phyloP scores from a whole-genome alignment of 2,113 vertebrate genomes.

The Mesembrinibis cayennensis region DNA sequence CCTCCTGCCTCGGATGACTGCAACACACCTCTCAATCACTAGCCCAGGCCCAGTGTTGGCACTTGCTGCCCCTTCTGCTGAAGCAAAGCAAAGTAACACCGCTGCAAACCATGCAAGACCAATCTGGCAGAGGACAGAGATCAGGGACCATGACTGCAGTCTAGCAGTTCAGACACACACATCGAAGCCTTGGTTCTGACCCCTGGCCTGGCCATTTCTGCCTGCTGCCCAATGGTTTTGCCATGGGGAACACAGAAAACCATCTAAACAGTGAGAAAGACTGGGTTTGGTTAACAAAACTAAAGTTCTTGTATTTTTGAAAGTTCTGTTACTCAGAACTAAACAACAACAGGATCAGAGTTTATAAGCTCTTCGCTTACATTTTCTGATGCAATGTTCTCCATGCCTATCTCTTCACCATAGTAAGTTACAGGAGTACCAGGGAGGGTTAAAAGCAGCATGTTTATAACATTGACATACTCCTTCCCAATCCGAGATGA shows the following conservation, averaged over 20 bases:
- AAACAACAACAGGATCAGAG: background rate
- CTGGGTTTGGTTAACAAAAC: background rate
- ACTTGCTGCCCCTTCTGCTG: background rate
- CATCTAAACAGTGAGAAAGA: background rate
- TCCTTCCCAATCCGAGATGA: slow-evolving; percentile 81
- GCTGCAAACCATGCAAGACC: background rate
- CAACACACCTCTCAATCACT: background rate
- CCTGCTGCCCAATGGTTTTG: background rate
- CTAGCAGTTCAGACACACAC: background rate
- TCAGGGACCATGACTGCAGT: background rate
- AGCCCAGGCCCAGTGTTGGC: background rate
- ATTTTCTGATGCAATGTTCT: slow-evolving; percentile 51
- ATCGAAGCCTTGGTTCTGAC: background rate
- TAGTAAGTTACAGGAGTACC: slow-evolving; percentile 95
- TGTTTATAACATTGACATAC: slow-evolving; percentile 84
- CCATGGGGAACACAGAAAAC: background rate
- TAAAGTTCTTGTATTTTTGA: background rate
- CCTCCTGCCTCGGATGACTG: background rate
- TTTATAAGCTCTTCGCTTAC: background rate
- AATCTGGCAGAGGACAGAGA: background rate
- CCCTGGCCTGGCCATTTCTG: background rate
- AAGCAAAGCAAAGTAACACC: background rate
- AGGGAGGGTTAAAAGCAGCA: slow-evolving; percentile 93
- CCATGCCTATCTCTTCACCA: slow-evolving; percentile 98
- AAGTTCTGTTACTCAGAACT: background rate